Evolutionary conservation across 2,113 vertebrate species (phyloP).

Genomic region (Microtus oregoni): DNA sequence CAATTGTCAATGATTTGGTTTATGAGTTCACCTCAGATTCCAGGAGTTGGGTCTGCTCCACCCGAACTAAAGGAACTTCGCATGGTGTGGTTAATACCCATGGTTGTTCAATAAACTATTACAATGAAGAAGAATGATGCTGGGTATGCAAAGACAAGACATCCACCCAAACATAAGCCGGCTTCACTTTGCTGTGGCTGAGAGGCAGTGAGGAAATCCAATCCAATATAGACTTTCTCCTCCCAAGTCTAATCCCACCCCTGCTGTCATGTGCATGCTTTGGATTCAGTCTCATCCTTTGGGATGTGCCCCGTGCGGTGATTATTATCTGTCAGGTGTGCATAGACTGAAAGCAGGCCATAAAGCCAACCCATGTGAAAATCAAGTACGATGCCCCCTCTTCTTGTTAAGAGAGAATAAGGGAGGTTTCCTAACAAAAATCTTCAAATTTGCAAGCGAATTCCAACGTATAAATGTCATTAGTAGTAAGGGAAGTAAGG

Average conservation of each 20-base stretch:
- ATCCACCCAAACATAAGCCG: not conserved
- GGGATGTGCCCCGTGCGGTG: not conserved
- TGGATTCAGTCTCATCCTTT: not conserved
- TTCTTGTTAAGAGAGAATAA: not conserved
- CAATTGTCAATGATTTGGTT: not conserved
- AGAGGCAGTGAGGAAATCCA: not conserved
- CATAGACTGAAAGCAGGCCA: not conserved
- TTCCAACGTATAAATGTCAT: not conserved
- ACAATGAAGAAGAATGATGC: not conserved
- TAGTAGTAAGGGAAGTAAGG: not conserved
- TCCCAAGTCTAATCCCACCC: not conserved
- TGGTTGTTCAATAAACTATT: conserved; percentile 17
- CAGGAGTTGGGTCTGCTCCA: not conserved
- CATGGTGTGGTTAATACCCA: not conserved
- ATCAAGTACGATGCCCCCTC: not conserved
- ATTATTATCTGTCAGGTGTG: not conserved
- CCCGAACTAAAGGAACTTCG: conserved; percentile 36
- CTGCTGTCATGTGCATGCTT: not conserved
- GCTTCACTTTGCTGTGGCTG: not conserved
- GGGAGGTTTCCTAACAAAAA: not conserved
- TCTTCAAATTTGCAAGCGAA: not conserved
- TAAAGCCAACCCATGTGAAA: not conserved
- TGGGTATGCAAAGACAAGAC: conserved; percentile 34
- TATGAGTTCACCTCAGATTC: conserved; percentile 42
- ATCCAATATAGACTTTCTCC: not conserved